These are phyloP conservation scores for Aquatica leii DNA, from an alignment of 2,888 invertebrate genomes.

Conservation along the genomic window DNA sequence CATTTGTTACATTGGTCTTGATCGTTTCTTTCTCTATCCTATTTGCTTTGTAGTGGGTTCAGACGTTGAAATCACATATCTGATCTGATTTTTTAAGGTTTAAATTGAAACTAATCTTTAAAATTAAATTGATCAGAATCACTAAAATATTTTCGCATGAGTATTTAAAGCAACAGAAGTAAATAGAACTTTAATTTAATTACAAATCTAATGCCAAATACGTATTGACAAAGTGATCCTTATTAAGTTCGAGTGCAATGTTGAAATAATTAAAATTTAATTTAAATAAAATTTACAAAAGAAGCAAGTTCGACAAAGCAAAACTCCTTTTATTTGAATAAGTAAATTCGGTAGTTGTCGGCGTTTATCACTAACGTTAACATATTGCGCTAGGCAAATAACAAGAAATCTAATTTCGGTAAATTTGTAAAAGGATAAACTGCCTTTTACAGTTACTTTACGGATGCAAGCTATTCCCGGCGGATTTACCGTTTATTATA, in stretches of 20 bases:
- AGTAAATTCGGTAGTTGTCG: conserved; percentile 6
- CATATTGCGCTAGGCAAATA: conserved; percentile 4
- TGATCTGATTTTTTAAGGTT: background rate
- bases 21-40: too few species aligned
- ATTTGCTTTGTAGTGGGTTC: too few species aligned
- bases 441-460: conserved; percentile 11
- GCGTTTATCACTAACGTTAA: background rate
- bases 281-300: conserved; percentile 2
- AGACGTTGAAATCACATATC: too few species aligned
- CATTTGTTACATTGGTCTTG: too few species aligned
- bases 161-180: too few species aligned
- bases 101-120: background rate
- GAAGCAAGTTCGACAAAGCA: conserved; percentile 2
- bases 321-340: conserved; percentile 7
- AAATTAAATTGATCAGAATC: background rate
- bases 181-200: too few species aligned
- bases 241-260: background rate
- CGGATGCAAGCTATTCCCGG: conserved; percentile 1
- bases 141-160: too few species aligned
- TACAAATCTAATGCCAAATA: too few species aligned
- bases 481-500: conserved; percentile 11
- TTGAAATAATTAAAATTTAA: conserved; percentile 8
- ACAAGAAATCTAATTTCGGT: conserved; percentile 9
- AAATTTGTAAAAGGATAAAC: conserved; percentile 9
- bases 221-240: too few species aligned